These are phyloP conservation scores for Fulmarus glacialis DNA, from an alignment of 2,113 vertebrate genomes.

Conservation along the genomic window DNA sequence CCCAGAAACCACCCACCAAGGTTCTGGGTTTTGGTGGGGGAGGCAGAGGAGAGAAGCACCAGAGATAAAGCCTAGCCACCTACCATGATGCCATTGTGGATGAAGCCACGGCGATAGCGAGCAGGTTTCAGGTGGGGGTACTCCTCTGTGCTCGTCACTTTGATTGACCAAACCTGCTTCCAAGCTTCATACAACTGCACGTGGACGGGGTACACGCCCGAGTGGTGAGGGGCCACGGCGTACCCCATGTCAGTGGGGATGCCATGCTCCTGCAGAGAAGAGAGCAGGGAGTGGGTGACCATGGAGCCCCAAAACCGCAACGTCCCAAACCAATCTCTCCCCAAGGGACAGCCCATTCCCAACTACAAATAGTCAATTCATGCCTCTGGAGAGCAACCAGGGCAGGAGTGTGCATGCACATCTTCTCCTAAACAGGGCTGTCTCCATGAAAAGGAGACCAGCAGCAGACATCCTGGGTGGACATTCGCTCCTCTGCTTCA, in stretches of 20 bases:
- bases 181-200: constrained; percentile 95
- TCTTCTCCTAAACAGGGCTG: not conserved
- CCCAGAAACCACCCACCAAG: fast-evolving
- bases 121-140: constrained; percentile 97
- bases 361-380: not conserved
- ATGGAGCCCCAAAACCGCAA: not conserved
- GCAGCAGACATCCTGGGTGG: not conserved
- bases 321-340: not conserved
- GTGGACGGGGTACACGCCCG: constrained; percentile 93
- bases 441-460: not conserved
- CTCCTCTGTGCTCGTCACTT: constrained; percentile 96
- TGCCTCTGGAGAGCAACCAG: not conserved
- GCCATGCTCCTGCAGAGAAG: constrained; percentile 86
- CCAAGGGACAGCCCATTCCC: not conserved
- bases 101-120: constrained; percentile 92
- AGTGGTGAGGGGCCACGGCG: constrained; percentile 96
- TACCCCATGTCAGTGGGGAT: constrained; percentile 98
- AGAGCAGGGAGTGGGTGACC: not conserved
- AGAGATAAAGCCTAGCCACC: not conserved
- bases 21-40: not conserved
- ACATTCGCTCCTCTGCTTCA: not conserved
- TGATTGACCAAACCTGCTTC: constrained; percentile 96
- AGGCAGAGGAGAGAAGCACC: not conserved
- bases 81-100: constrained; percentile 94
- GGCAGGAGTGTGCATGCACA: not conserved